These are phyloP conservation scores for Drosophila melanogaster DNA, from an alignment of 1,140 invertebrate species.

Conservation along the genomic window Release_6_plus_ISO1_MT NT_037436.4:12975501-12976000, in stretches of 20 bases:
- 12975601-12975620: conserved; percentile 68
- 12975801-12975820: conserved; percentile 14
- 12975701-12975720: conserved; percentile 38
- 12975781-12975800: conserved; percentile 28
- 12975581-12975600: conserved; percentile 41
- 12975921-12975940: conserved; percentile 45
- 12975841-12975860: conserved; percentile 45
- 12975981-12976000: conserved; percentile 24
- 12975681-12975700: neutral
- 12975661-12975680: conserved; percentile 37
- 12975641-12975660: conserved; percentile 44
- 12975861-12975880: conserved; percentile 39
- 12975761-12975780: conserved; percentile 10
- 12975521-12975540: conserved; percentile 80
- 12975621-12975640: conserved; percentile 61
- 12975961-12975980: conserved; percentile 30
- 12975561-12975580: conserved; percentile 79
- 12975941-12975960: conserved; percentile 32
- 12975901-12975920: conserved; percentile 41
- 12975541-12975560: conserved; percentile 81
- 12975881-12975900: conserved; percentile 35
- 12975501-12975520: conserved; percentile 79
- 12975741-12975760: conserved; percentile 9
- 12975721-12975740: conserved; percentile 58
- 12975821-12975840: conserved; percentile 28